Conservation (phyloP, 2,888 invertebrate genomes). For the Thumatha senex region DNA sequence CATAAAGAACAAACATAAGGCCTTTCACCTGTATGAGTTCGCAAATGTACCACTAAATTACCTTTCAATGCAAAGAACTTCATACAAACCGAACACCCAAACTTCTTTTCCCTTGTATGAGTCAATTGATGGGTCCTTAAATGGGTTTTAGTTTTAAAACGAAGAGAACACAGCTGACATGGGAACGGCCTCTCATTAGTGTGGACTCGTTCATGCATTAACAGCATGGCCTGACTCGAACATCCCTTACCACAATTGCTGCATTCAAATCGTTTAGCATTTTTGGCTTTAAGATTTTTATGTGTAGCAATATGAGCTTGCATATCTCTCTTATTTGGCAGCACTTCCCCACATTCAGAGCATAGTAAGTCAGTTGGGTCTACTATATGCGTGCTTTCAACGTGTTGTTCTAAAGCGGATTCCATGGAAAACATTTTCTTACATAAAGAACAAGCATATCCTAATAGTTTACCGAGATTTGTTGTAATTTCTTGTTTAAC, state of each 20-base stretch:
- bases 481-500: conserved; percentile 72
- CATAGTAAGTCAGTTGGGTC: conserved; percentile 61
- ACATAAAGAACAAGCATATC: conserved; percentile 73
- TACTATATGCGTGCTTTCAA: conserved; percentile 66
- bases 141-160: conserved; percentile 79
- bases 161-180: conserved; percentile 69
- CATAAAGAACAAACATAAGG: conserved; percentile 76
- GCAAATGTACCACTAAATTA: conserved; percentile 75
- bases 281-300: conserved; percentile 53
- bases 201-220: conserved; percentile 79
- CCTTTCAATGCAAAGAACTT: conserved; percentile 80
- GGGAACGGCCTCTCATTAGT: conserved; percentile 77
- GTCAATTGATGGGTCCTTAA: conserved; percentile 77
- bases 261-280: conserved; percentile 68
- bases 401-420: conserved; percentile 70
- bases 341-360: conserved; percentile 68
- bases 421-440: conserved; percentile 77
- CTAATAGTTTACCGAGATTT: conserved; percentile 65
- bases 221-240: conserved; percentile 75
- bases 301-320: conserved; percentile 57
- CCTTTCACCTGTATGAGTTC: conserved; percentile 79
- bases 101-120: conserved; percentile 78
- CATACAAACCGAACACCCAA: conserved; percentile 80
- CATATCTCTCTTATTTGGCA: conserved; percentile 63
- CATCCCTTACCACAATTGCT: conserved; percentile 71